Base-by-base conservation (phyloP, 2,113 vertebrate genomes). In the Melanerpes aurifrons region DNA sequence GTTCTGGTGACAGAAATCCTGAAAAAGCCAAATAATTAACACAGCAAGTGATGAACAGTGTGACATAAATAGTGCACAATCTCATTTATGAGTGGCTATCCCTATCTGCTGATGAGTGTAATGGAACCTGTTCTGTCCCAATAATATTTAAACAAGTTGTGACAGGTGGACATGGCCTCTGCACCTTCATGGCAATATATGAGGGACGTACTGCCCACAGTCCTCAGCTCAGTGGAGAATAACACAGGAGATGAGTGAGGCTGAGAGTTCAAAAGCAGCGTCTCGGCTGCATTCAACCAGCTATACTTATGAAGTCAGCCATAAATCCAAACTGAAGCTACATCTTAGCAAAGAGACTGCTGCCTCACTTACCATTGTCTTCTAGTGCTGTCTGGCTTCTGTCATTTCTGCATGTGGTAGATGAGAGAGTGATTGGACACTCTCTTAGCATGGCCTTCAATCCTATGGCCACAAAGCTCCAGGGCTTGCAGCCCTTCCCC, bases 271-370 rank as follows among this genome's bases (percentile, higher is more conserved):
- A 29, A 45, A 43, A 45, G 17, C 15, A 50, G 54, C 21, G 7
- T 37, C 43, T 76, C 0, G 0, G 45, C 25, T 53, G 16, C 29
- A 9, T 85, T 90, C 10, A 7, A 22, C 13, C 22, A 40, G 15
- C 62, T 57, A 56, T 81, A 61, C 17, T 64, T 66, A 11, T 14
- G 45, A 75, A 68, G 19, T 4, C 9, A 67, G 48, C 15, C 35
- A 16, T 54, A 72, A 78, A 72, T 12, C 45, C 57, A 63, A 75
- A 67, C 11, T 12, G 15, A 32, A 50, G 50, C 16, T 80, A 32
- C 15, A 9, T 17, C 25, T 64, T 26, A 45, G n/a, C 8, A 31
- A 53, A 86, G 69, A 84, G 15, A 40, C 4, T 2, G 9, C 31
- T 86, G 29, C 31, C 48, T 80, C 26, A 9, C 10, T 87, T 17